Conservation (phyloP, 2,113 vertebrate species). For the Alouatta palliata region DNA sequence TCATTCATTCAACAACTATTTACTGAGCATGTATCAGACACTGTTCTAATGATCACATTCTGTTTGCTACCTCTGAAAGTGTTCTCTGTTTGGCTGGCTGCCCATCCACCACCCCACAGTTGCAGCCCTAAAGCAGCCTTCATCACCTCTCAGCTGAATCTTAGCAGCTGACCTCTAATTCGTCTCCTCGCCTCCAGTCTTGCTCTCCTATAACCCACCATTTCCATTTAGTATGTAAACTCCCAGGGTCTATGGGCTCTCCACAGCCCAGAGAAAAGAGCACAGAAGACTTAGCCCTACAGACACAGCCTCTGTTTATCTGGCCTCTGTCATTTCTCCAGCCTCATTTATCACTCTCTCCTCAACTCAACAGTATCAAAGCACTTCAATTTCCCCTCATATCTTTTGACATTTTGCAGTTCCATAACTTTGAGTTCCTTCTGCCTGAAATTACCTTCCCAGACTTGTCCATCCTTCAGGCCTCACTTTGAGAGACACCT, state of each 20-base stretch:
- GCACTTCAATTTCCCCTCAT: neutral
- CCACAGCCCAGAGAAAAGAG: neutral
- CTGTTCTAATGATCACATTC: neutral
- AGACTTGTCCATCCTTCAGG: neutral
- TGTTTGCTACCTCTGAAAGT: neutral
- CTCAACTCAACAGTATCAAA: neutral
- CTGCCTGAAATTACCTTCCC: neutral
- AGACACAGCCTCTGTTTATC: neutral
- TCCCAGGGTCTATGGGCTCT: neutral
- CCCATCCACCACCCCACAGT: neutral
- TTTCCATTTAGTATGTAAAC: neutral
- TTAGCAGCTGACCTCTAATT: neutral
- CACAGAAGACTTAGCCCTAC: neutral
- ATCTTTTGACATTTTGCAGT: neutral
- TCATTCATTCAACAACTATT: neutral
- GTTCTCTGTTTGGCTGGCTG: neutral
- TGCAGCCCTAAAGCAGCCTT: neutral
- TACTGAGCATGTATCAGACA: neutral
- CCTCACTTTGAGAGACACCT: neutral
- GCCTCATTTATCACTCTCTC: neutral
- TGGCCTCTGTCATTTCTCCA: neutral
- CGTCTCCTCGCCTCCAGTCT: neutral
- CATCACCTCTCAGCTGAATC: neutral
- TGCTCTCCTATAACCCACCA: neutral
- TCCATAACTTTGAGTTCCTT: neutral